Evolutionary conservation across 2,113 vertebrate genomes (phyloP), one percentile per base, ranked within the genome.

Genomic region (Taxidea taxus): DNA sequence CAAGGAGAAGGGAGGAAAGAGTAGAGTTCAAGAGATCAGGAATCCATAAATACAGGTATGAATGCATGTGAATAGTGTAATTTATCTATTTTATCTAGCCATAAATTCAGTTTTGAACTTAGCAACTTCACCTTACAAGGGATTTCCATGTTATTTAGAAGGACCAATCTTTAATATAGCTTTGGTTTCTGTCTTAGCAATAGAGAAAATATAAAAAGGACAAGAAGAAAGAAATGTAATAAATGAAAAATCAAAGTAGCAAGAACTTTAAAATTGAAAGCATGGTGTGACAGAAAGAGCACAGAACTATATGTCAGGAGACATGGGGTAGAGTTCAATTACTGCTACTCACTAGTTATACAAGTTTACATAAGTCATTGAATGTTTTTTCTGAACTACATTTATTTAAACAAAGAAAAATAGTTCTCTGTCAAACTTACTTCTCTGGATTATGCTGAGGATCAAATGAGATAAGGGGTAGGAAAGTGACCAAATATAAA

Each of bases 91-190:
- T 11, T 74, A 44, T 75, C 27, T 39, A 77, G 29, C 20, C 72
- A 81, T 75, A 83, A 90, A 96, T 94, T 94, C 54, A 75, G 3
- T 80, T 95, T 93, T 80, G 23, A 93, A 90, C 37, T 89, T 89
- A 93, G 85, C 27, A 87, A 87, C 47, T 16, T 91, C n/a, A 86
- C 15, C 11, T 34, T 56, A 54, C 39, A 70, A 75, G 42, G 51
- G 31, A 96, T 89, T 44, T 18, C 4, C 37, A 91, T 60, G 18
- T 13, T 97, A 14, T 51, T 64, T 87, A n/a, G 84, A 92, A 84
- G 37, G 27, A 85, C 58, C 75, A 91, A n/a, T 58, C 12, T 92
- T 27, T 72, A 81, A 58, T 16, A n/a, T 62, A 13, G n/a, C 62
- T 90, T 90, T 64, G 62, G 25, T 68, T 89, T 91, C 31, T 39